Evolutionary conservation across 2,113 vertebrate genomes (phyloP).

Genomic region (Misgurnus mizolepis): DNA sequence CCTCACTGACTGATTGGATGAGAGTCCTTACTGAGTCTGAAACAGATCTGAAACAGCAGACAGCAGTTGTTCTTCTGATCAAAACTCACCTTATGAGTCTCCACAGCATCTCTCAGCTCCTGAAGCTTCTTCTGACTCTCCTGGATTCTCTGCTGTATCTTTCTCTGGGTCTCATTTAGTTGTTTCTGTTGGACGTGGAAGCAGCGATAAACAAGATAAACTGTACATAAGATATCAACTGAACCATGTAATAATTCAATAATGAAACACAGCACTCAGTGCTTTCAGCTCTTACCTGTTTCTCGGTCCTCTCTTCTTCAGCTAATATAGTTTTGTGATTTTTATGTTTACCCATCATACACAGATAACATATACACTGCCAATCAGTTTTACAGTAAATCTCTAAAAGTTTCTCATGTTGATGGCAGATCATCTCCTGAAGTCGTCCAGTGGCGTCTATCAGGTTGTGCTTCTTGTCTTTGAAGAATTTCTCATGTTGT

Average conservation of each 20-base stretch:
- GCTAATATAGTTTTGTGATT: not conserved
- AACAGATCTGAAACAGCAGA: too few species aligned
- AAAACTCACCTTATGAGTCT: conserved; percentile 19
- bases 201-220: too few species aligned
- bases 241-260: too few species aligned
- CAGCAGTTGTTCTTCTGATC: too few species aligned
- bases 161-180: not conserved
- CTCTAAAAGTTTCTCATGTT: not conserved
- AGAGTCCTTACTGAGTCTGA: not conserved
- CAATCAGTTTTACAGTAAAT: not conserved
- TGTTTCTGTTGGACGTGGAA: conserved; percentile 13
- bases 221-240: too few species aligned
- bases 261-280: too few species aligned
- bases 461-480: not conserved
- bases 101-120: too few species aligned
- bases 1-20: not conserved
- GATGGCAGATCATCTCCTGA: not conserved
- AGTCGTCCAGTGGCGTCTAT: not conserved
- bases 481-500: not conserved
- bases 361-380: not conserved
- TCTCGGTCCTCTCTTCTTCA: not conserved
- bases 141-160: not conserved
- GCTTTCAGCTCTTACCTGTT: not conserved
- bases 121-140: conserved; percentile 16
- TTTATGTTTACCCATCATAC: not conserved